Base-by-base conservation (phyloP, 2,113 vertebrate genomes). In the Epinephelus fuscoguttatus region DNA sequence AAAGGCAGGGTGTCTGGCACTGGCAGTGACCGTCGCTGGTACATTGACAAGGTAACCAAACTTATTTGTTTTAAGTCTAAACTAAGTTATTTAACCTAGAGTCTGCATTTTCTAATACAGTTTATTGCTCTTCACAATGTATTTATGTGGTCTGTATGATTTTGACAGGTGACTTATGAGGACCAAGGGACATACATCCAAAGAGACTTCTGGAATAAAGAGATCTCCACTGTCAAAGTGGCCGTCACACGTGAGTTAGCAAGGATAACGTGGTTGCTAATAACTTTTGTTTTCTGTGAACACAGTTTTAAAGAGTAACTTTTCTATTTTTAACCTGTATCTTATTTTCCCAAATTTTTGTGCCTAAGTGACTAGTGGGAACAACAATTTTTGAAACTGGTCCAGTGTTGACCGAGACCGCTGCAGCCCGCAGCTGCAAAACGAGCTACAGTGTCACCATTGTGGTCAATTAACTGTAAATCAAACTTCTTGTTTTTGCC, bases 101-200 rank as follows among this genome's bases (percentile, higher is more conserved):
- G 45, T 25, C n/a, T 9, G 23, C 3, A 14, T 45, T 45, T 47
- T 52, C 19, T 33, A 30, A 30, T 37, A 17, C 19, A 21, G 40
- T 9, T 7, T 21, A 37, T 37, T 60, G 13, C 21, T 69, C 1
- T 52, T 53, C 42, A 63, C 25, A 3, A 8, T 52, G 50, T 80
- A 3, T 76, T 55, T 7, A 15, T 62, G 45, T 72, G 30, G n/a
- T 33, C 15, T 50, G 33, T 61, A 9, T 80, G 37, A 56, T 25
- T 78, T 18, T 30, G 4, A 63, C 53, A 88, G 90, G 92, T 91
- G 72, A 93, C 84, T 0, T 94, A 82, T 80, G 85, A 88, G 4
- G 91, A 95, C 64, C n/a, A 92, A 68, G 94, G 94, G 55, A 92
- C 86, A 0, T 95, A 94, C 80, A 59, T 8, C 19, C 80, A 89